Evolutionary conservation across 2,113 vertebrate species (phyloP).

Genomic region (Smithornis capensis): DNA sequence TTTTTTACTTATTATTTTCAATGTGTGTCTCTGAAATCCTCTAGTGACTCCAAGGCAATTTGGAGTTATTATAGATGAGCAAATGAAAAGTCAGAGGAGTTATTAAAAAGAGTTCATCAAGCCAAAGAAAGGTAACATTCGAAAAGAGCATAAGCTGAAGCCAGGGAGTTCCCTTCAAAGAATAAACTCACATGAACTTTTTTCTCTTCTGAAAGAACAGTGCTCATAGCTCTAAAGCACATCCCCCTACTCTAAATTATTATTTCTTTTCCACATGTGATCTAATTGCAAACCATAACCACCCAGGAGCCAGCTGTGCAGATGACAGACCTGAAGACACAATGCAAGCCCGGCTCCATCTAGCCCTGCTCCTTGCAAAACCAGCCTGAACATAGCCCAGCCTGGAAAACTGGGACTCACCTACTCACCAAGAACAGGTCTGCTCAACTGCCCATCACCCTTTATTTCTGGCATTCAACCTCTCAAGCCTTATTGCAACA

Average conservation of each 20-base stretch:
- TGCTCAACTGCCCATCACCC: neutral
- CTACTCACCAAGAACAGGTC: neutral
- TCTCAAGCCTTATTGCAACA: neutral
- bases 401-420: neutral
- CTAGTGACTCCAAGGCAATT: conserved; percentile 73
- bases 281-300: neutral
- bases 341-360: neutral
- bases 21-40: conserved; percentile 77
- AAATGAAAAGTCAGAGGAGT: neutral
- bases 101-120: neutral
- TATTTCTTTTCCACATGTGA: neutral
- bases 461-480: neutral
- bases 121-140: neutral
- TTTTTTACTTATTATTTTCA: conserved; percentile 52
- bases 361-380: neutral
- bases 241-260: neutral
- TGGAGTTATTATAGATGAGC: conserved; percentile 81
- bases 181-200: neutral
- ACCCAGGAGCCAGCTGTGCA: neutral
- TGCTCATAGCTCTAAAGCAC: neutral
- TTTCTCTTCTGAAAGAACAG: neutral
- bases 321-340: neutral
- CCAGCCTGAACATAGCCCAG: neutral
- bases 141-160: neutral
- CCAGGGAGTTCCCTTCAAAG: neutral